These are phyloP conservation scores for Amazona vittata DNA, from an alignment of 2,113 vertebrate species.

Conservation along the genomic window DNA sequence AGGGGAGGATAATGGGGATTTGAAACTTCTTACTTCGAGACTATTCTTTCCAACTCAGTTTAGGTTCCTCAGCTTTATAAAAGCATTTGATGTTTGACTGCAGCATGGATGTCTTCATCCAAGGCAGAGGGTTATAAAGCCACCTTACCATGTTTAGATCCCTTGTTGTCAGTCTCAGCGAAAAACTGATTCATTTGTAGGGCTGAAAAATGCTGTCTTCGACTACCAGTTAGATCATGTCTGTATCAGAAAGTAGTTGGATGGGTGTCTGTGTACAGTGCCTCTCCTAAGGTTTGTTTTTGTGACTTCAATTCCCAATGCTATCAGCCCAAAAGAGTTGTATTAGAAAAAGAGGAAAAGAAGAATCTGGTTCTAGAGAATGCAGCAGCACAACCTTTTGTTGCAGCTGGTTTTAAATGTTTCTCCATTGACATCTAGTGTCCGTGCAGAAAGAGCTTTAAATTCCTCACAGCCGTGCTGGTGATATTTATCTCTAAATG, in stretches of 20 bases:
- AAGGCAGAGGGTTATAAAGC: not conserved
- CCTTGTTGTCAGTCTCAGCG: not conserved
- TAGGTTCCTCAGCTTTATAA: not conserved
- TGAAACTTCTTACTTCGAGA: not conserved
- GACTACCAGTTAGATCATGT: not conserved
- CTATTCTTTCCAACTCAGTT: not conserved
- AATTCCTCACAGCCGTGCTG: not conserved
- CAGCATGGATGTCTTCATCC: not conserved
- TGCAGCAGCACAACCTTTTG: not conserved
- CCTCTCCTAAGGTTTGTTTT: not conserved
- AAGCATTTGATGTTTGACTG: not conserved
- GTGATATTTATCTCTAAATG: not conserved
- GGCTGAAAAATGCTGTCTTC: not conserved
- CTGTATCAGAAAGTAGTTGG: not conserved
- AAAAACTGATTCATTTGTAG: not conserved
- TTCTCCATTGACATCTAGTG: slow-evolving; percentile 71
- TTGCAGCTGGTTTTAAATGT: slow-evolving; percentile 17
- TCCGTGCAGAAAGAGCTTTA: not conserved
- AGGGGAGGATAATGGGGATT: not conserved
- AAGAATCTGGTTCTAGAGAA: not conserved
- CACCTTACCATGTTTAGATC: not conserved
- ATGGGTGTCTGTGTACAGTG: not conserved
- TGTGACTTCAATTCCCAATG: not conserved
- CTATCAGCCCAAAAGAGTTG: not conserved
- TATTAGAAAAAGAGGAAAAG: not conserved